Conservation (phyloP, 2,888 invertebrate genomes). For the Hypomecis atomaria region DNA sequence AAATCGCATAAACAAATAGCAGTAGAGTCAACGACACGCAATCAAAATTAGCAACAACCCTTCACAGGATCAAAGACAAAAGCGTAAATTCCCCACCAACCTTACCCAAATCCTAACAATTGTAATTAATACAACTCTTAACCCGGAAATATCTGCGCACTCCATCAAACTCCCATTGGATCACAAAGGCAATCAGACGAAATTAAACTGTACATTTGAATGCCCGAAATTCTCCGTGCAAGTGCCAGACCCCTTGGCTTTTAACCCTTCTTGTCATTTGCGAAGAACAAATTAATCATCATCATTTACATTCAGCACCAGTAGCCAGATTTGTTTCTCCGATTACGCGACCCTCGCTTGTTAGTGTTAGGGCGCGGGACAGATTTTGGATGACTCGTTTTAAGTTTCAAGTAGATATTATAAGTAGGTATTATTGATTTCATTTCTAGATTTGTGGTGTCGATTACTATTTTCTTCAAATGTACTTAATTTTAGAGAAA, state of each 20-base stretch:
- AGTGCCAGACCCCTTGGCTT: constrained; percentile 73
- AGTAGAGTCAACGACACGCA: constrained; percentile 30
- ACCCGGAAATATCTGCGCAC: constrained; percentile 79
- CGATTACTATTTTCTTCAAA: too few species aligned
- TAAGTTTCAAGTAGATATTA: constrained; percentile 47
- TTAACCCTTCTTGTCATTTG: constrained; percentile 84
- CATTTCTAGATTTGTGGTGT: too few species aligned
- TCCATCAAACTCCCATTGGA: constrained; percentile 74
- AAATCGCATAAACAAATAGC: not conserved
- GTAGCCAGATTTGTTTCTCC: constrained; percentile 84
- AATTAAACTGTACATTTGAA: constrained; percentile 69
- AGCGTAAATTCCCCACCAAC: constrained; percentile 51
- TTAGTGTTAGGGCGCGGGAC: constrained; percentile 69
- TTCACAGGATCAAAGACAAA: constrained; percentile 63
- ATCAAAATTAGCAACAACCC: constrained; percentile 37
- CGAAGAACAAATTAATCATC: constrained; percentile 84
- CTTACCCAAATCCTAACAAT: constrained; percentile 60
- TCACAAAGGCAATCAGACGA: constrained; percentile 81
- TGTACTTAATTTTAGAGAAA: too few species aligned
- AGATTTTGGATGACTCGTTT: constrained; percentile 73
- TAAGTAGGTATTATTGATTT: too few species aligned
- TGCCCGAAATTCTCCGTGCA: constrained; percentile 71
- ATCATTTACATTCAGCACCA: constrained; percentile 84
- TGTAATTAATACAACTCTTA: constrained; percentile 78
- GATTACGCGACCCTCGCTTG: constrained; percentile 82